These are phyloP conservation scores for Neostethus bicornis DNA, from an alignment of 2,797 vertebrate genomes.

Conservation along the genomic window DNA sequence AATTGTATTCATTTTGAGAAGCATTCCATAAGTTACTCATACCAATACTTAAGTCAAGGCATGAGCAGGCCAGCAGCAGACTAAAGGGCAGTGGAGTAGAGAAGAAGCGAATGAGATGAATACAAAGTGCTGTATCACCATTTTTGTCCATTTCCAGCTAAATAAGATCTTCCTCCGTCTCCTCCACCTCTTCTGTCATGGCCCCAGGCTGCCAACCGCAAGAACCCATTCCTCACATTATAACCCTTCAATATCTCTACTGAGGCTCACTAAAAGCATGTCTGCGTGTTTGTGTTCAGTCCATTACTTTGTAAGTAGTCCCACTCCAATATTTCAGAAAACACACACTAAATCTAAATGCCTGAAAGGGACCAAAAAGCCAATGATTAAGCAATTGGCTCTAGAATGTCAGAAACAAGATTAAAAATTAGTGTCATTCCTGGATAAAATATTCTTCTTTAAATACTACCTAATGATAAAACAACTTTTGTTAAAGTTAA, in stretches of 20 bases:
- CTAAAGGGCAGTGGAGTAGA: constrained; percentile 33
- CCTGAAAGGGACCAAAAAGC: constrained; percentile 14
- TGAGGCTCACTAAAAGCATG: constrained; percentile 51
- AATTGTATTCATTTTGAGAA: background rate
- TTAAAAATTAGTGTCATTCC: constrained; percentile 25
- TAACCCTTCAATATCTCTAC: constrained; percentile 66
- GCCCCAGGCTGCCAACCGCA: constrained; percentile 53
- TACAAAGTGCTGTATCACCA: constrained; percentile 72
- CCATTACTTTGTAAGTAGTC: constrained; percentile 7
- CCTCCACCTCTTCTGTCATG: constrained; percentile 49
- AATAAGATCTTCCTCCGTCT: constrained; percentile 69
- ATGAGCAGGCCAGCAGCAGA: constrained; percentile 12
- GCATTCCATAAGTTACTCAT: constrained; percentile 2
- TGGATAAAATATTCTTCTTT: constrained; percentile 35
- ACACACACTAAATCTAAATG: constrained; percentile 28
- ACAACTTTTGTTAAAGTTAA: no score
- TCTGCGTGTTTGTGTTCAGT: background rate
- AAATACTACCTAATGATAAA: constrained; percentile 43
- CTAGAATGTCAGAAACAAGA: constrained; percentile 23
- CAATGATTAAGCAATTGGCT: constrained; percentile 13
- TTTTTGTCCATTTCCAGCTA: constrained; percentile 70
- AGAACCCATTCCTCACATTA: constrained; percentile 68
- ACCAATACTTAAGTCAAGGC: constrained; percentile 8
- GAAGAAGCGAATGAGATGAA: constrained; percentile 52
- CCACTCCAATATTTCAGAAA: constrained; percentile 2